Percentiles rank a stretch among this genome's conserved stretches.
phyloP scores from a whole-genome alignment of 2,888 invertebrate genomes.

The Trissonchulus sp. region DNA sequence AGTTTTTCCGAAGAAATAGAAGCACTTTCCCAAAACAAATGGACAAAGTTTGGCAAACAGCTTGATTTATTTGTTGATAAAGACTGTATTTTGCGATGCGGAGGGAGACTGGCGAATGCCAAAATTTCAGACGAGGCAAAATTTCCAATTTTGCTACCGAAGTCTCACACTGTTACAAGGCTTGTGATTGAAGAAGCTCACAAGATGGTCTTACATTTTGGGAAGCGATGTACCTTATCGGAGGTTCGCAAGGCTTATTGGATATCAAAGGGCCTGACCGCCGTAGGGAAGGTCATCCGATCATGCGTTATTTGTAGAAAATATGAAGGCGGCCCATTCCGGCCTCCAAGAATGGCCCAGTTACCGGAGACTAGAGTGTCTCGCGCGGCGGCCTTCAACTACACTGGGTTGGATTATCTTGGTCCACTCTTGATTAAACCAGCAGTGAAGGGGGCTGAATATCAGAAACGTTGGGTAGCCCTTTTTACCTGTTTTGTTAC shows the following conservation, averaged over 20 bases:
- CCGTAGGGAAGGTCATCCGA: background rate
- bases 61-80: background rate
- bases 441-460: conserved; percentile 37
- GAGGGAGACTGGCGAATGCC: background rate
- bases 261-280: background rate
- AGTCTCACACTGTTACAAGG: background rate
- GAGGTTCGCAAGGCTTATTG: background rate
- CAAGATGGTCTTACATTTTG: background rate
- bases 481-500: conserved; percentile 53
- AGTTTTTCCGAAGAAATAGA: background rate
- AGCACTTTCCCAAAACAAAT: background rate
- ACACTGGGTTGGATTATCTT: conserved; percentile 50
- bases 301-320: background rate
- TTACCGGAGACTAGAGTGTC: background rate
- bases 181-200: background rate
- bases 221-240: background rate
- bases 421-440: conserved; percentile 49
- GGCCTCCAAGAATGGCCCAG: background rate
- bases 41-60: background rate
- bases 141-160: background rate
- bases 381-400: background rate
- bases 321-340: background rate
- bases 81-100: background rate
- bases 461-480: conserved; percentile 45
- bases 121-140: background rate